phyloP scores from a whole-genome alignment of 2,113 vertebrate species.

The Xyrauchen texanus region DNA sequence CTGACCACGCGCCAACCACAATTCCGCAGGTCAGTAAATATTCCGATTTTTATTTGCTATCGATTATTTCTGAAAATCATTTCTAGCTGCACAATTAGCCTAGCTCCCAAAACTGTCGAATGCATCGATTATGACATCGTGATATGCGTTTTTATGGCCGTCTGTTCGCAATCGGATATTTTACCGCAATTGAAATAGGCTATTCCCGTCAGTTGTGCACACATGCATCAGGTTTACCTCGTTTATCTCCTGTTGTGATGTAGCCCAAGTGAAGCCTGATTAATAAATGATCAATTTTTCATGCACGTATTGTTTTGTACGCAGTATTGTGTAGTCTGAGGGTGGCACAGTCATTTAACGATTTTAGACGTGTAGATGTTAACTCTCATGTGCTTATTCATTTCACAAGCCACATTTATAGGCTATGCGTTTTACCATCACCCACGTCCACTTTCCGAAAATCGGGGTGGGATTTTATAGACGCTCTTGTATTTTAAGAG shows the following conservation, averaged over 20 bases:
- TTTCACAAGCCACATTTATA: slow-evolving; percentile 29
- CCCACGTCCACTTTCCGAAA: slow-evolving; percentile 45
- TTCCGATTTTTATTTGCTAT: slow-evolving; percentile 44
- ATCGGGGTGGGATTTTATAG: slow-evolving; percentile 42
- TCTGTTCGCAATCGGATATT: no score
- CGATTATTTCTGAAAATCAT: not conserved
- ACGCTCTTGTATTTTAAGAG: slow-evolving; percentile 22
- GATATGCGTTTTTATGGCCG: no score
- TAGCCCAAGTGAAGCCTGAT: no score
- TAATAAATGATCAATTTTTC: not conserved
- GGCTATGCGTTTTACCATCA: slow-evolving; percentile 25
- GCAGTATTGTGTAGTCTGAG: not conserved
- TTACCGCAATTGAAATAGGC: no score
- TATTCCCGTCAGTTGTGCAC: no score
- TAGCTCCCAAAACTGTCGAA: no score
- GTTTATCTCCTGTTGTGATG: no score
- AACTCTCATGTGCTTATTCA: slow-evolving; percentile 34
- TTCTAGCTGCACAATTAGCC: no score
- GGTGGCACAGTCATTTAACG: slow-evolving; percentile 28
- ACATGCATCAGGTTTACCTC: no score
- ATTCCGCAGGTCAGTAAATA: slow-evolving; percentile 83
- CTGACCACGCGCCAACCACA: slow-evolving; percentile 61
- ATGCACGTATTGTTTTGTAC: not conserved
- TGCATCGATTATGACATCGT: no score
- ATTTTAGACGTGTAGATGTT: slow-evolving; percentile 33